Evolutionary conservation across 2,113 vertebrate species (phyloP).

Genomic region (Campylomormyrus tamandua): DNA sequence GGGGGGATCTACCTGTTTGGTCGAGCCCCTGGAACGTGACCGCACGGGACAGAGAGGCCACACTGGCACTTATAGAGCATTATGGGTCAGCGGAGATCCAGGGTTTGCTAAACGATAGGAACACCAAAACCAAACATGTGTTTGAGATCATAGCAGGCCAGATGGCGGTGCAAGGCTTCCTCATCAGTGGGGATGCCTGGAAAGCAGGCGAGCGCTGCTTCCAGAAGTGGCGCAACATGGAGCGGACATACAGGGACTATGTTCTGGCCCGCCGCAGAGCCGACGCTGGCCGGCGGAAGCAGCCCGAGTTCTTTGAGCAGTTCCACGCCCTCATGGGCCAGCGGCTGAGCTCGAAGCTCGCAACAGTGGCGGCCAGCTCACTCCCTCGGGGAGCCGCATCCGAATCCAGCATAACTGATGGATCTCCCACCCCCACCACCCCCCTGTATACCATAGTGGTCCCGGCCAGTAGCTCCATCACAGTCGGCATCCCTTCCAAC

Average conservation of each 20-base stretch:
- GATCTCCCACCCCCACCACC: not conserved
- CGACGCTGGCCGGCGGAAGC: not conserved
- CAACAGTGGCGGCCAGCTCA: not conserved
- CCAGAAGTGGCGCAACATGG: slow-evolving; percentile 26
- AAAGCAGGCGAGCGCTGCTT: slow-evolving; percentile 23
- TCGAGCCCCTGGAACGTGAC: slow-evolving; percentile 28
- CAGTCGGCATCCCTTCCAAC: slow-evolving; percentile 7
- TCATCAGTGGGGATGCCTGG: slow-evolving; percentile 12
- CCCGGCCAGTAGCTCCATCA: not conserved
- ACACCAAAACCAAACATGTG: slow-evolving; percentile 24
- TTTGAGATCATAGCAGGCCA: slow-evolving; percentile 24
- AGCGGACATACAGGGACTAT: slow-evolving; percentile 24
- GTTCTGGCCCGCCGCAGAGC: slow-evolving; percentile 11
- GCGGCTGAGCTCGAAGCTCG: slow-evolving; percentile 21
- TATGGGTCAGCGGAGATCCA: slow-evolving; percentile 21
- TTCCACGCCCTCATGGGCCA: slow-evolving; percentile 24
- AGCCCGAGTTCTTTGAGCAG: slow-evolving; percentile 25
- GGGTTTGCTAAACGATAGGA: slow-evolving; percentile 19
- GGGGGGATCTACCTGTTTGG: slow-evolving; percentile 22
- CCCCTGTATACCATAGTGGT: slow-evolving; percentile 14
- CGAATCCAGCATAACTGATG: not conserved
- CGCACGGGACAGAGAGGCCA: slow-evolving; percentile 25
- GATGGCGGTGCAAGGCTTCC: slow-evolving; percentile 18
- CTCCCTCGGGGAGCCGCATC: not conserved
- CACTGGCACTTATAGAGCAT: slow-evolving; percentile 23